Base-by-base conservation (phyloP, 2,888 invertebrate species). In the Sepioteuthis lessoniana region DNA sequence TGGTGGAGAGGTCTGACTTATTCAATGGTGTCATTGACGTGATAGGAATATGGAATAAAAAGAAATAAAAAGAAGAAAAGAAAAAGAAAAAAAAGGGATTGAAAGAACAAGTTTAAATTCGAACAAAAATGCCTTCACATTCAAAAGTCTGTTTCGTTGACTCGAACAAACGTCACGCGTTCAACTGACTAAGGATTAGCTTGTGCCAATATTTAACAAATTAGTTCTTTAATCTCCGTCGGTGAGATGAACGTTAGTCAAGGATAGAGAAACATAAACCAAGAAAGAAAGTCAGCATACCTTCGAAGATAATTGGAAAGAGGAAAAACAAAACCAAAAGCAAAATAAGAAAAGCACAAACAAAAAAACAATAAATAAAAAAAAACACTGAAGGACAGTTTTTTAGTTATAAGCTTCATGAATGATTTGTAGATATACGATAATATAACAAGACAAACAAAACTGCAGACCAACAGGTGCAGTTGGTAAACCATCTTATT, bases 151-250 rank as follows among this genome's bases (percentile, higher is more conserved):
- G 76, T 35, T n/a, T 76, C 76, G n/a, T 13, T 76, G 76, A 76
- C n/a, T 76, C n/a, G 13, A 35, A n/a, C 76, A 76, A 76, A 76
- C 76, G n/a, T 76, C 76, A 76, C 76, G 76, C 76, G 76, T 76
- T 76, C 76, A 76, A 76, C n/a, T 76, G 76, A 76, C 76, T 76
- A 35, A 16, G 13, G 76, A 76, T 76, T 35, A 76, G 13, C 76
- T n/a, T n/a, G n/a, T 76, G 76, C 35, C n/a, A 76, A 76, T 76
- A 76, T 76, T 76, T 76, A 35, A 76, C 76, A 76, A 76, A 76
- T 76, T 76, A 76, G 76, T 76, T 76, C 76, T 76, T 76, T 76
- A 76, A 76, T 76, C 76, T 76, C 1, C 35, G n/a, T 13, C n/a
- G 16, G 19, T n/a, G 76, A n/a, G 35, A 35, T 13, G 13, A 76